Conservation (phyloP, 2,797 vertebrate species). For the Sciaenops ocellatus region DNA sequence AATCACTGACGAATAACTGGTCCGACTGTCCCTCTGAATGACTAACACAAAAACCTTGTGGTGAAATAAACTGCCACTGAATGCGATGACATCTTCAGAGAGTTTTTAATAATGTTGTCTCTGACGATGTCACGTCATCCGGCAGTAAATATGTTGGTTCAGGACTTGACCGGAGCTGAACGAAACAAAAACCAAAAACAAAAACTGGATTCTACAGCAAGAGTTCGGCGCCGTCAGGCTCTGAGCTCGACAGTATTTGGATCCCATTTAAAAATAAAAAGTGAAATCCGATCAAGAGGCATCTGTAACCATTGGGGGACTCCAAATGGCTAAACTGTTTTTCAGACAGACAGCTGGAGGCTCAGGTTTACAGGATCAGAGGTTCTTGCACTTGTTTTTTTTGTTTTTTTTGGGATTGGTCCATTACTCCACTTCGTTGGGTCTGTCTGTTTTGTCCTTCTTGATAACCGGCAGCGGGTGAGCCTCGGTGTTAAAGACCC, state of each 20-base stretch:
- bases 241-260: slow-evolving; percentile 22
- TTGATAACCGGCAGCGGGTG: slow-evolving; percentile 95
- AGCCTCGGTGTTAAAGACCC: slow-evolving; percentile 98
- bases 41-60: not conserved
- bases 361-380: slow-evolving; percentile 74
- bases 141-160: slow-evolving; percentile 28
- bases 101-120: not conserved
- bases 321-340: slow-evolving; percentile 33
- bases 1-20: slow-evolving; percentile 29
- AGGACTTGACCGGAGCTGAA: slow-evolving; percentile 27
- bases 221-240: slow-evolving; percentile 23
- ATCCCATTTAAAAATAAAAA: slow-evolving; percentile 38
- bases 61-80: not conserved
- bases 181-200: not conserved
- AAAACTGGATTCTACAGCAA: slow-evolving; percentile 18
- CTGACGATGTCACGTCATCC: slow-evolving; percentile 22
- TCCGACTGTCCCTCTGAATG: slow-evolving; percentile 19
- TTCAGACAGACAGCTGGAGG: slow-evolving; percentile 62
- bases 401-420: not conserved
- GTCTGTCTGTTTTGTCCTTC: slow-evolving; percentile 82
- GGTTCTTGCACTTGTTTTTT: slow-evolving; percentile 46
- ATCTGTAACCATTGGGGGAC: slow-evolving; percentile 25
- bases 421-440: slow-evolving; percentile 83
- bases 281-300: slow-evolving; percentile 32
- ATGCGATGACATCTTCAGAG: slow-evolving; percentile 9